These are phyloP conservation scores for Antechinus flavipes DNA, from an alignment of 2,113 vertebrate species.

Conservation along the genomic window DNA sequence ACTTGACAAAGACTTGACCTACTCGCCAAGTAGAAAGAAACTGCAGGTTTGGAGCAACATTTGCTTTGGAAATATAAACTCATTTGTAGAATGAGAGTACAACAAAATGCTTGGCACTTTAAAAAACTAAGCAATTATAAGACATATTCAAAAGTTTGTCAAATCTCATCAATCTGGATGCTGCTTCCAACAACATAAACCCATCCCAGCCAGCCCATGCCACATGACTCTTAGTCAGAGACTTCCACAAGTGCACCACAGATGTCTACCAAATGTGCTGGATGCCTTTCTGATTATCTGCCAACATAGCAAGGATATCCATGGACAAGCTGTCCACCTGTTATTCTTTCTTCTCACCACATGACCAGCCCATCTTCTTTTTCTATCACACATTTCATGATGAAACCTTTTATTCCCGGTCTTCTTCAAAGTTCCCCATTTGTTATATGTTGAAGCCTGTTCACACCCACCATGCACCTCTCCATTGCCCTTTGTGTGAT, in stretches of 20 bases:
- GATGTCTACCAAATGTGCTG: background rate
- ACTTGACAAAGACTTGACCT: background rate
- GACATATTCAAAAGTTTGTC: background rate
- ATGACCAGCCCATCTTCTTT: background rate
- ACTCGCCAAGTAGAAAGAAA: background rate
- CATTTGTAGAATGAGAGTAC: background rate
- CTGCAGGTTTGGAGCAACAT: background rate
- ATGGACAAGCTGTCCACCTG: background rate
- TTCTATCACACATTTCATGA: background rate
- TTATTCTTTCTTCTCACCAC: background rate
- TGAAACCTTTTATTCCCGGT: background rate
- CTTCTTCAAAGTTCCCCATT: slow-evolving; percentile 4
- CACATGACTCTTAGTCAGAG: background rate
- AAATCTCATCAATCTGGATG: background rate
- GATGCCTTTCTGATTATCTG: background rate
- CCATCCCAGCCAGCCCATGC: background rate
- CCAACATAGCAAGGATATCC: background rate
- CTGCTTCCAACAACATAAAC: background rate
- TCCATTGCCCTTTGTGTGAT: background rate
- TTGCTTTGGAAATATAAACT: background rate
- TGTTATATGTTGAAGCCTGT: background rate
- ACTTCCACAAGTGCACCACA: background rate
- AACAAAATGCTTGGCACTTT: background rate
- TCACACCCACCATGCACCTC: slow-evolving; percentile 2
- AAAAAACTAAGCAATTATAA: background rate